These are phyloP conservation scores for Enteromius treurensis DNA, from an alignment of 2,797 vertebrate genomes.

Conservation along the genomic window DNA sequence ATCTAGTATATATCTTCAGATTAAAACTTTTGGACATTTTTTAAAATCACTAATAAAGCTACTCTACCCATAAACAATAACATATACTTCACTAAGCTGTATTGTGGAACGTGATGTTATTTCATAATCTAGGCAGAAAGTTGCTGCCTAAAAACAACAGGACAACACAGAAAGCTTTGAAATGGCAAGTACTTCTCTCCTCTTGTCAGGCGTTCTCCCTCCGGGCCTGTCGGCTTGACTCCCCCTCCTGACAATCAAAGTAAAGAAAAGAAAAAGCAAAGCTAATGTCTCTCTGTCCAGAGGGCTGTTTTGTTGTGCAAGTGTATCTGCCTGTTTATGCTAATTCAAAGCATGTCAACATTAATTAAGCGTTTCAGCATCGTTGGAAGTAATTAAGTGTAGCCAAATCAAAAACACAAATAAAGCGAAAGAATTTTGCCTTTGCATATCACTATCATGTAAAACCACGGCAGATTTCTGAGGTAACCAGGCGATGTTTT, in stretches of 20 bases:
- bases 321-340: constrained; percentile 50
- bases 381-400: constrained; percentile 45
- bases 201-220: constrained; percentile 51
- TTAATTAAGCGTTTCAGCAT: constrained; percentile 44
- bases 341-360: constrained; percentile 54
- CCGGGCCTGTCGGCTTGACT: constrained; percentile 43
- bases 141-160: constrained; percentile 34
- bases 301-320: constrained; percentile 44
- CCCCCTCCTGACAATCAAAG: constrained; percentile 56
- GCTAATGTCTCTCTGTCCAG: constrained; percentile 41
- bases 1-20: constrained; percentile 6
- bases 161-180: constrained; percentile 41
- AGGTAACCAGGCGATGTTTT: constrained; percentile 19
- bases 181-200: constrained; percentile 39
- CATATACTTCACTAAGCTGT: neutral
- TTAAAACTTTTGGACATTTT: constrained; percentile 12
- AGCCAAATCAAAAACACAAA: constrained; percentile 46
- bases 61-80: neutral
- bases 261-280: constrained; percentile 44
- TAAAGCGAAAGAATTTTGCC: constrained; percentile 32
- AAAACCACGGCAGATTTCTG: constrained; percentile 14
- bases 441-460: constrained; percentile 22
- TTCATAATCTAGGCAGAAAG: constrained; percentile 8
- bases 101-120: neutral
- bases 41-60: neutral